Evolutionary conservation across 2,888 invertebrate species (phyloP).

Genomic region (Pegoplata infirma): DNA sequence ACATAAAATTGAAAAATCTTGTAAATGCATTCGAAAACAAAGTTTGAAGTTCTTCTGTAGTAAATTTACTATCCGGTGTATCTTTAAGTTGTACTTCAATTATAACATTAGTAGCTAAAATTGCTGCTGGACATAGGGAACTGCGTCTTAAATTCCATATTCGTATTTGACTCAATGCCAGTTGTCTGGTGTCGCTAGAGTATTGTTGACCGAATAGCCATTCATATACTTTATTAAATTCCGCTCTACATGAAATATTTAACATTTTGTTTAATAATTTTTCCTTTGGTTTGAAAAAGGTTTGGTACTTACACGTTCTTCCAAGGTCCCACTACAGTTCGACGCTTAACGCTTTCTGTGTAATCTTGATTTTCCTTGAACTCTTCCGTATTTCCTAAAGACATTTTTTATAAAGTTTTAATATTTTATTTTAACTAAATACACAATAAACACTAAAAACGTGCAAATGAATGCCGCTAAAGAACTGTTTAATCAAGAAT

Average conservation of each 20-base stretch:
- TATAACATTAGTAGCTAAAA: constrained; percentile 74
- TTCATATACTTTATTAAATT: constrained; percentile 73
- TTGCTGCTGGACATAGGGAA: constrained; percentile 74
- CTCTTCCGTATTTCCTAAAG: too few species aligned
- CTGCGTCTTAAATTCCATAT: constrained; percentile 75
- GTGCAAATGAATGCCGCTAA: too few species aligned
- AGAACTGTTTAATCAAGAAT: too few species aligned
- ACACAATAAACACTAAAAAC: too few species aligned
- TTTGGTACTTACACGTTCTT: constrained; percentile 71
- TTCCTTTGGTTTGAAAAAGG: not conserved
- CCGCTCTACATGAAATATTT: constrained; percentile 66
- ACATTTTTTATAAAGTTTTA: too few species aligned
- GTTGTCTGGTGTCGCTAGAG: constrained; percentile 46
- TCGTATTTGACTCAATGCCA: constrained; percentile 70
- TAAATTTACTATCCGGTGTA: not conserved
- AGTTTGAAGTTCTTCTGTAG: constrained; percentile 65
- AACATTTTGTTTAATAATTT: not conserved
- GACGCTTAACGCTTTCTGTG: constrained; percentile 64
- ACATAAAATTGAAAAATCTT: constrained; percentile 77
- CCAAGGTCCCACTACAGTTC: constrained; percentile 75
- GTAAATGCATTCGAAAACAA: constrained; percentile 75
- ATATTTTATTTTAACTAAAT: too few species aligned
- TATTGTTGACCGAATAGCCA: constrained; percentile 69
- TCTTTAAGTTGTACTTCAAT: constrained; percentile 74
- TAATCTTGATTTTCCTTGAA: too few species aligned